These are phyloP conservation scores for Phoxinus dragarum DNA, from an alignment of 2,797 vertebrate species.

Conservation along the genomic window DNA sequence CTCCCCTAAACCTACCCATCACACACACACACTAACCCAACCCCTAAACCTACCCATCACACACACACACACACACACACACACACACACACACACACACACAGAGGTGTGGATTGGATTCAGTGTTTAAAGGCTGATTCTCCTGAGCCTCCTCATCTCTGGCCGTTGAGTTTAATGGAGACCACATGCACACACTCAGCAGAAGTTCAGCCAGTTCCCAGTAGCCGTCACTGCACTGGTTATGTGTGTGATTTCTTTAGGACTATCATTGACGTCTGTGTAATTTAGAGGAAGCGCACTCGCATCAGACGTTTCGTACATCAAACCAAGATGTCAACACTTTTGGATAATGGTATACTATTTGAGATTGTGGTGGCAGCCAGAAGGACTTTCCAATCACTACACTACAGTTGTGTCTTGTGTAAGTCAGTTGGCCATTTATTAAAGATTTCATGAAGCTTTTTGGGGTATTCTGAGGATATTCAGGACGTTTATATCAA, in stretches of 20 bases:
- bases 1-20: not conserved
- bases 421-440: not conserved
- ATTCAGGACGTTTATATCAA: not conserved
- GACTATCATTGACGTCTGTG: slow-evolving; percentile 1
- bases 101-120: not conserved
- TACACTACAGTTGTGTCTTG: not conserved
- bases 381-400: not conserved
- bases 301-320: slow-evolving; percentile 5
- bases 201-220: slow-evolving; percentile 7
- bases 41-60: not conserved
- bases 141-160: slow-evolving; percentile 48
- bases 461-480: not conserved
- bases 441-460: not conserved
- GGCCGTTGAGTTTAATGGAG: slow-evolving; percentile 63
- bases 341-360: slow-evolving; percentile 13
- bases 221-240: not conserved
- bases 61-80: slow-evolving; percentile 9
- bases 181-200: slow-evolving; percentile 61
- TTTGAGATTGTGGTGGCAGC: not conserved
- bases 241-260: slow-evolving; percentile 18
- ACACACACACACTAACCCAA: not conserved
- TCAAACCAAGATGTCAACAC: not conserved
- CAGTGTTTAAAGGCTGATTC: slow-evolving; percentile 51
- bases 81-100: not conserved
- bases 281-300: slow-evolving; percentile 35